phyloP scores from a whole-genome alignment of 2,888 invertebrate species.

The Lathronympha strigana region DNA sequence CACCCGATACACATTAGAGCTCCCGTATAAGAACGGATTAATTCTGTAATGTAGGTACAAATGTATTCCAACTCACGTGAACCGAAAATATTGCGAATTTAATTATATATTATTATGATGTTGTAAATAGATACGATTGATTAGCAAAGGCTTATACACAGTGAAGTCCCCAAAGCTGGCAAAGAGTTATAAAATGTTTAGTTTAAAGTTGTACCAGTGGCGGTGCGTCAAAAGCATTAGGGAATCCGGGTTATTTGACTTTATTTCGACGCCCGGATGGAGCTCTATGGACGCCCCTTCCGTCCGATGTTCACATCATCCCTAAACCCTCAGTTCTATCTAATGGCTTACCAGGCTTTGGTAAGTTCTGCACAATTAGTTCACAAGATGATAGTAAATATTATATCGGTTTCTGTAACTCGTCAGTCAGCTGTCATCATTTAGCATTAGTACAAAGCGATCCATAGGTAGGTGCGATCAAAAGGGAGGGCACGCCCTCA shows the following conservation, averaged over 20 bases:
- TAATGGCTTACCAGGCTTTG: no score
- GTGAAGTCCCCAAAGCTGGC: background rate
- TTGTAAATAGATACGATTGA: conserved; percentile 9
- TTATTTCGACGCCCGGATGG: no score
- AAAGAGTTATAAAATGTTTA: background rate
- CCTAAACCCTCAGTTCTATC: background rate
- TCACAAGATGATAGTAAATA: conserved; percentile 2
- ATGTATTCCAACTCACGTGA: conserved; percentile 65
- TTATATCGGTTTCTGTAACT: conserved; percentile 44
- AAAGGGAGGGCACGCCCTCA: conserved; percentile 70
- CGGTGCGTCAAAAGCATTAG: no score
- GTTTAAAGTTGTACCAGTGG: no score
- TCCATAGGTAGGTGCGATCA: conserved; percentile 61
- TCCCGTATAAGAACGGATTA: conserved; percentile 76
- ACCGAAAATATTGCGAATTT: conserved; percentile 59
- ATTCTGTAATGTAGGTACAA: conserved; percentile 69
- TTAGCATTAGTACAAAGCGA: conserved; percentile 61
- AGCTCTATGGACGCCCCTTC: no score
- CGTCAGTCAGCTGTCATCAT: conserved; percentile 45
- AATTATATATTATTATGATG: conserved; percentile 45
- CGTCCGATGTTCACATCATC: background rate
- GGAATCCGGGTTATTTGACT: no score
- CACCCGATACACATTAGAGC: conserved; percentile 74
- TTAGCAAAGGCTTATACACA: background rate
- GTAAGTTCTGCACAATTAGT: conserved; percentile 13